Conservation (phyloP, 35 echinoderm and acorn worm species). For the Heliocidaris tuberculata region DNA sequence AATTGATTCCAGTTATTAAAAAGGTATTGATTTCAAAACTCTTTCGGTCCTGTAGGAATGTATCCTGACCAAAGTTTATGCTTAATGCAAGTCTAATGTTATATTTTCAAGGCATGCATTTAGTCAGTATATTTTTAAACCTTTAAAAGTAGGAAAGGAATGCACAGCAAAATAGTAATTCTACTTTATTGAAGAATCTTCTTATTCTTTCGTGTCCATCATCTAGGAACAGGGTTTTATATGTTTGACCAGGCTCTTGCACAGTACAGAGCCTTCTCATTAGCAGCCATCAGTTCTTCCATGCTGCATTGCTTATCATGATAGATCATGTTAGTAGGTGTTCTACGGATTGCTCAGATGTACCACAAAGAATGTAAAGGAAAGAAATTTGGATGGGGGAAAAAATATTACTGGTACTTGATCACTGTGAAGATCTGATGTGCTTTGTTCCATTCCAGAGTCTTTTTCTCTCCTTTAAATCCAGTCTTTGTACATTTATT, state of each 20-base stretch:
- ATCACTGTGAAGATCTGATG: not conserved
- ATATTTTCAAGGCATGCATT: not conserved
- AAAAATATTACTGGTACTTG: not conserved
- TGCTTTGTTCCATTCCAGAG: not conserved
- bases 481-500: not conserved
- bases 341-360: too few relatives aligned
- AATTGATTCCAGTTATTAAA: not conserved
- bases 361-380: too few relatives aligned
- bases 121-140: not conserved
- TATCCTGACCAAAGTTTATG: not conserved
- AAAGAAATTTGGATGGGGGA: not conserved
- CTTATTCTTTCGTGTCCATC: too few relatives aligned
- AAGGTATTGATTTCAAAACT: not conserved
- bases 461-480: not conserved
- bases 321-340: too few relatives aligned
- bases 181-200: too few relatives aligned
- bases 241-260: too few relatives aligned
- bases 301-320: too few relatives aligned
- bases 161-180: not conserved
- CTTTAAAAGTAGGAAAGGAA: too few relatives aligned
- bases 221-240: too few relatives aligned
- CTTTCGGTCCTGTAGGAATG: not conserved
- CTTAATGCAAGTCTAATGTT: not conserved
- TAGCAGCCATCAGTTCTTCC: too few relatives aligned
- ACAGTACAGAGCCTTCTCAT: too few relatives aligned